Conservation (phyloP, 2,113 vertebrate genomes). For the Caracal caracal region DNA sequence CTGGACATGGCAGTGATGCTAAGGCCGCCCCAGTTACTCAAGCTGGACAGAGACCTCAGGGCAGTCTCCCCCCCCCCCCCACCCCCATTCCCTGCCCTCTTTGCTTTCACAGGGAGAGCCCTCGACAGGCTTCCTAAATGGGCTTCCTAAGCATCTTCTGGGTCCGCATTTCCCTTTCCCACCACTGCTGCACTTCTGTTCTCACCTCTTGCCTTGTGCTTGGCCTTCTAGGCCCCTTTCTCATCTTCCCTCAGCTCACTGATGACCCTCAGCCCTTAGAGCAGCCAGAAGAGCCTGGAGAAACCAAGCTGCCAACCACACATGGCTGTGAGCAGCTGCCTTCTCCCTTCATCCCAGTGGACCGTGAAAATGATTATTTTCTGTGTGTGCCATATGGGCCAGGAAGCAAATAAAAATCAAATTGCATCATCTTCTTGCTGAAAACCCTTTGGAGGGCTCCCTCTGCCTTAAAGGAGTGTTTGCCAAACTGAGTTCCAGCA, state of each 20-base stretch:
- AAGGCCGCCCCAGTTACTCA: fast-evolving
- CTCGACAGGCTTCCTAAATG: fast-evolving
- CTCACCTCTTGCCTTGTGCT: neutral
- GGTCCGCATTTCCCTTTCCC: neutral
- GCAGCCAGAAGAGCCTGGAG: neutral
- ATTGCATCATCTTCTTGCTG: neutral
- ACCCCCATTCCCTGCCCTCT: too few relatives aligned
- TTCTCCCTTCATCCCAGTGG: neutral
- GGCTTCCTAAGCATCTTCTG: fast-evolving
- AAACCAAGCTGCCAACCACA: neutral
- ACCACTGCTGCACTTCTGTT: fast-evolving
- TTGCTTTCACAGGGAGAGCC: neutral
- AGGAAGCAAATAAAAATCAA: neutral
- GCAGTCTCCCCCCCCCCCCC: neutral
- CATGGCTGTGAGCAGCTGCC: neutral
- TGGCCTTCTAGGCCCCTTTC: neutral
- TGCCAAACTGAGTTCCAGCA: conserved; percentile 5
- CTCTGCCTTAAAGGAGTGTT: neutral
- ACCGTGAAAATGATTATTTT: neutral
- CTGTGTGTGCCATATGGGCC: neutral
- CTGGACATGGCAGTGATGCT: neutral
- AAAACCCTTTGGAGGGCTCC: neutral
- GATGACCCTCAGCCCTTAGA: neutral
- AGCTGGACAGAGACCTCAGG: neutral
- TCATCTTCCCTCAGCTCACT: neutral